These are phyloP conservation scores for Geococcyx californianus DNA, from an alignment of 2,113 vertebrate species.

Conservation along the genomic window DNA sequence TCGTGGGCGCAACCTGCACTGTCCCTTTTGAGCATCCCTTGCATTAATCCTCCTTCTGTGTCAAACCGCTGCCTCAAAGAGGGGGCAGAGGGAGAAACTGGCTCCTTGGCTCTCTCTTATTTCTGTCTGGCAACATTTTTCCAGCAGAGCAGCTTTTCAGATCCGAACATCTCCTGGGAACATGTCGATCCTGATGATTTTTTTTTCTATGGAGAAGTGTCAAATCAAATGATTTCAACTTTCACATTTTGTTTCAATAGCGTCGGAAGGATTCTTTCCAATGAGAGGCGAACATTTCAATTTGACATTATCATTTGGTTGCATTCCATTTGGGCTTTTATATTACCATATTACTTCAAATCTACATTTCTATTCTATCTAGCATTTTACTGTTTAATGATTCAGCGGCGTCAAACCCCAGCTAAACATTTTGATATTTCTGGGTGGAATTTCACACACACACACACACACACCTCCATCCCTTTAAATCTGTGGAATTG, in stretches of 20 bases:
- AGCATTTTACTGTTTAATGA: conserved; percentile 22
- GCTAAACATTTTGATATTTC: not conserved
- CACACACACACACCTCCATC: rapidly evolving
- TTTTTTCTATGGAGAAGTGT: conserved; percentile 50
- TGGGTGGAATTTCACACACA: not conserved
- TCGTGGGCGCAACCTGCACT: not conserved
- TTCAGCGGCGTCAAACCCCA: not conserved
- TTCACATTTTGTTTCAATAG: conserved; percentile 63
- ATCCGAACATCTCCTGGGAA: conserved; percentile 40
- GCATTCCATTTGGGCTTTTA: conserved; percentile 62
- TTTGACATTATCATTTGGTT: conserved; percentile 65
- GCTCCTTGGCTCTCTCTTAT: not conserved
- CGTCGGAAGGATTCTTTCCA: conserved; percentile 25
- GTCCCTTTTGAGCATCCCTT: not conserved
- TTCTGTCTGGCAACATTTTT: conserved; percentile 38
- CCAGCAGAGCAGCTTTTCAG: conserved; percentile 44
- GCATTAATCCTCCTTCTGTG: not conserved
- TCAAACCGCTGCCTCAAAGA: not conserved
- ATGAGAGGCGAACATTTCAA: conserved; percentile 40
- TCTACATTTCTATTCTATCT: conserved; percentile 31
- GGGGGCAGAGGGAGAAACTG: not conserved
- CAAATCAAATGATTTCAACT: conserved; percentile 65
- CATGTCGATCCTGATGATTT: conserved; percentile 34
- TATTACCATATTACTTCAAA: conserved; percentile 43
- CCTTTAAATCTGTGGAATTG: not conserved